A percentile compares a stretch with the other conserved stretches of the same genome.
phyloP scores from a whole-genome alignment of 2,797 vertebrate genomes.

The Cynodonichthys magdalenae region DNA sequence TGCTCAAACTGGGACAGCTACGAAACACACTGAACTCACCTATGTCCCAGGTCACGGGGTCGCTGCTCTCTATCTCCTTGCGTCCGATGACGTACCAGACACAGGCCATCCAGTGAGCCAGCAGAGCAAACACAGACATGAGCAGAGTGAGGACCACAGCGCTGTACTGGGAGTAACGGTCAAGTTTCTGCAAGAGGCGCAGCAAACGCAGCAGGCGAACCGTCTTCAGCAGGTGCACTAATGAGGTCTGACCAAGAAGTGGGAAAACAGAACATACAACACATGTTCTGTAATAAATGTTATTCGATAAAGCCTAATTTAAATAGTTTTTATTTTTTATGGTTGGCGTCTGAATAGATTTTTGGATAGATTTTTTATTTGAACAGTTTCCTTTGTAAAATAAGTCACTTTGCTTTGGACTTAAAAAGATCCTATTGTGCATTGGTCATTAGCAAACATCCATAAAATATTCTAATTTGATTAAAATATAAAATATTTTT shows the following conservation, averaged over 20 bases:
- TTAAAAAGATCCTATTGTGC: not conserved
- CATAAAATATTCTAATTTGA: not conserved
- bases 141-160: slow-evolving; percentile 94
- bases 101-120: slow-evolving; percentile 98
- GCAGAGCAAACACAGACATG: slow-evolving; percentile 93
- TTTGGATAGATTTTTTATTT: too few species aligned
- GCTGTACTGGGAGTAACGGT: slow-evolving; percentile 96
- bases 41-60: slow-evolving; percentile 92
- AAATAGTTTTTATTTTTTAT: not conserved
- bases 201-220: slow-evolving; percentile 91
- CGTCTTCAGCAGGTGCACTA: slow-evolving; percentile 94
- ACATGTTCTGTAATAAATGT: not conserved
- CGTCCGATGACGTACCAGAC: slow-evolving; percentile 95
- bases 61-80: slow-evolving; percentile 89
- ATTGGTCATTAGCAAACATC: not conserved
- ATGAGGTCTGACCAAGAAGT: slow-evolving; percentile 82
- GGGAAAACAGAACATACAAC: not conserved
- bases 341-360: too few species aligned
- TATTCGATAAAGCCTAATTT: not conserved
- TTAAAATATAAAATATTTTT: not conserved
- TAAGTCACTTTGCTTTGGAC: too few species aligned
- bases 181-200: slow-evolving; percentile 93
- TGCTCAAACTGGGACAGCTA: not conserved
- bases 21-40: slow-evolving; percentile 77
- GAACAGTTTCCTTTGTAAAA: not conserved